Evolutionary conservation across 2,888 invertebrate genomes (phyloP).

Genomic region (Leptogaster cylindrica): DNA sequence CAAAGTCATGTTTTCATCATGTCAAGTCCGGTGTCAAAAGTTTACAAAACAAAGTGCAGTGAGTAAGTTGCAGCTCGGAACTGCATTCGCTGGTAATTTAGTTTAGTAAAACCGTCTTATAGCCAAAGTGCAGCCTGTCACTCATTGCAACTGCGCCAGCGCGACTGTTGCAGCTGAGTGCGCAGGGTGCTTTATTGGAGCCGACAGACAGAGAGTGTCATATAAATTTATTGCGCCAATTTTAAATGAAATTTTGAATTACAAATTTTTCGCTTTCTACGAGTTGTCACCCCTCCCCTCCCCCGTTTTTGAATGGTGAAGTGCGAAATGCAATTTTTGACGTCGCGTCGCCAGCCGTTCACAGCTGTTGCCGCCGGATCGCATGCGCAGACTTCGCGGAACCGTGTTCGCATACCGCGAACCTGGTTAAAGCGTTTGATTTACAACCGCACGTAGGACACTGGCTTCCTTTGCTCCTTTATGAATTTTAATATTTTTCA

Average conservation of each 20-base stretch:
- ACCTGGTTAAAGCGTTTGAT: neutral
- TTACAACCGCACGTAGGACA: neutral
- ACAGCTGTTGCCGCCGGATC: too few species aligned
- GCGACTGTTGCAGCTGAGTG: neutral
- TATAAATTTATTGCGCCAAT: constrained; percentile 44
- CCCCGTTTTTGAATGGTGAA: constrained; percentile 2
- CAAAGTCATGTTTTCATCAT: neutral
- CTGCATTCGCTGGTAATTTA: neutral
- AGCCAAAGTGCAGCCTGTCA: neutral
- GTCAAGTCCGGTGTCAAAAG: constrained; percentile 1
- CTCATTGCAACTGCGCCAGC: neutral
- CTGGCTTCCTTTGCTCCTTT: neutral
- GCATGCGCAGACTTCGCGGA: too few species aligned
- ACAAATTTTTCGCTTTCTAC: constrained; percentile 42
- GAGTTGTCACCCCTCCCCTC: too few species aligned
- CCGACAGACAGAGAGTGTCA: constrained; percentile 41
- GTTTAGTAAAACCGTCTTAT: neutral
- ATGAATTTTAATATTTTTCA: constrained; percentile 1
- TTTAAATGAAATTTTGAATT: constrained; percentile 44
- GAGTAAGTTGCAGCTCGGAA: neutral
- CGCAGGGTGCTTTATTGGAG: constrained; percentile 10
- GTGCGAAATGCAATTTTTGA: neutral
- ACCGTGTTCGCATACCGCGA: too few species aligned
- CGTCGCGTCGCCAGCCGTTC: neutral
- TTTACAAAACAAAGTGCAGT: constrained; percentile 15